Conservation (phyloP, 2,888 invertebrate species). For the Cinara cedri region DNA sequence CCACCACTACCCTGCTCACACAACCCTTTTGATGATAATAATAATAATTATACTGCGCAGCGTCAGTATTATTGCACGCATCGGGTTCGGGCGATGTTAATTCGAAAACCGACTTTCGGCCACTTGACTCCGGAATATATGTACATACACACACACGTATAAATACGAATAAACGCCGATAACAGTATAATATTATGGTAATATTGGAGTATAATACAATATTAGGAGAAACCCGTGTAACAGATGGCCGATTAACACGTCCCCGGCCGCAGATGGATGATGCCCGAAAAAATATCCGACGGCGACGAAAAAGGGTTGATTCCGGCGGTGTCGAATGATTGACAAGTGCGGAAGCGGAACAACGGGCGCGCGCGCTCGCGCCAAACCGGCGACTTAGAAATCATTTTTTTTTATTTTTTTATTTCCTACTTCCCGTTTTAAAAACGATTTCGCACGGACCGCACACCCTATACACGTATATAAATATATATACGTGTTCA, state of each 20-base stretch:
- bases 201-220: not conserved
- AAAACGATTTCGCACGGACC: constrained; percentile 41
- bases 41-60: too few species aligned
- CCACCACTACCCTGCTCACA: too few species aligned
- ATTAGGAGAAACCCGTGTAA: not conserved
- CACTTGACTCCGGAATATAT: too few species aligned
- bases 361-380: not conserved
- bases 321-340: constrained; percentile 31
- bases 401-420: constrained; percentile 6
- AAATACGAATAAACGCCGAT: not conserved
- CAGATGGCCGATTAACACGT: constrained; percentile 55
- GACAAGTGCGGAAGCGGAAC: constrained; percentile 54
- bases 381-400: not conserved
- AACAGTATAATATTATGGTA: constrained; percentile 6
- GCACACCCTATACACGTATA: too few species aligned
- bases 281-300: constrained; percentile 49
- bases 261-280: constrained; percentile 51
- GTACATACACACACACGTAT: too few species aligned
- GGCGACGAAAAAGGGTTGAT: constrained; percentile 43
- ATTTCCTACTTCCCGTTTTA: constrained; percentile 22
- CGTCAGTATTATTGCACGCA: too few species aligned
- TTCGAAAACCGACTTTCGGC: constrained; percentile 1
- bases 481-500: too few species aligned
- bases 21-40: not conserved
- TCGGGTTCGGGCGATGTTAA: not conserved